Conservation (phyloP, 2,113 vertebrate species). For the Miniopterus natalensis region DNA sequence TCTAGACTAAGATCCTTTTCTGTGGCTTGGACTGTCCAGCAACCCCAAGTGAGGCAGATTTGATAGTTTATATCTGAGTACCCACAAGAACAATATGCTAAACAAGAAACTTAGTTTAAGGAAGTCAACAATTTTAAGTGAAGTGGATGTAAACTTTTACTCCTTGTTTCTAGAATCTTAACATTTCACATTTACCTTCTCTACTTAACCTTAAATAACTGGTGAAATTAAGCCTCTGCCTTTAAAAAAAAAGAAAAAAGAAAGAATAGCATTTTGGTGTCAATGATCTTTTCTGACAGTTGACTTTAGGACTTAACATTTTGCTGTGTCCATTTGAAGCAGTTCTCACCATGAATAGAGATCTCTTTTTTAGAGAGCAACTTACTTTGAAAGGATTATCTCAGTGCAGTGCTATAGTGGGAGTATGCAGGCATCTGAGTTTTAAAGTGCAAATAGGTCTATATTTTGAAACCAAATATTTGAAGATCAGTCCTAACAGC, state of each 20-base stretch:
- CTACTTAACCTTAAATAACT: conserved; percentile 36
- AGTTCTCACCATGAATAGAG: conserved; percentile 58
- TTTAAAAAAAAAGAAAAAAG: neutral
- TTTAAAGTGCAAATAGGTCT: conserved; percentile 72
- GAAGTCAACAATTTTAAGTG: conserved; percentile 25
- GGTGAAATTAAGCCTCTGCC: neutral
- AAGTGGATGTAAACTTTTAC: neutral
- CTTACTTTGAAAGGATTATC: conserved; percentile 62
- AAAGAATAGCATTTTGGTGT: neutral
- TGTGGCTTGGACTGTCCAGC: conserved; percentile 13
- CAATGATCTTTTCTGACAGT: conserved; percentile 36
- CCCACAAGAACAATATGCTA: conserved; percentile 18
- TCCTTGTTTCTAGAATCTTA: conserved; percentile 36
- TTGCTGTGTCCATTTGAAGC: conserved; percentile 46
- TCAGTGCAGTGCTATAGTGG: neutral
- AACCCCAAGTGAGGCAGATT: conserved; percentile 25
- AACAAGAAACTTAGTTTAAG: conserved; percentile 15
- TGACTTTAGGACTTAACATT: conserved; percentile 33
- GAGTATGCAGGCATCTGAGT: conserved; percentile 63
- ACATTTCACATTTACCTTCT: conserved; percentile 48
- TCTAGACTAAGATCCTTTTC: conserved; percentile 44
- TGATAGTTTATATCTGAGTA: conserved; percentile 36
- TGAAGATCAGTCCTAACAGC: conserved; percentile 71
- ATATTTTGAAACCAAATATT: conserved; percentile 79
- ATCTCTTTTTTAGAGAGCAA: conserved; percentile 48